These are phyloP conservation scores for Goniozus legneri DNA, from an alignment of 1,140 invertebrate genomes.

Conservation along the genomic window DNA sequence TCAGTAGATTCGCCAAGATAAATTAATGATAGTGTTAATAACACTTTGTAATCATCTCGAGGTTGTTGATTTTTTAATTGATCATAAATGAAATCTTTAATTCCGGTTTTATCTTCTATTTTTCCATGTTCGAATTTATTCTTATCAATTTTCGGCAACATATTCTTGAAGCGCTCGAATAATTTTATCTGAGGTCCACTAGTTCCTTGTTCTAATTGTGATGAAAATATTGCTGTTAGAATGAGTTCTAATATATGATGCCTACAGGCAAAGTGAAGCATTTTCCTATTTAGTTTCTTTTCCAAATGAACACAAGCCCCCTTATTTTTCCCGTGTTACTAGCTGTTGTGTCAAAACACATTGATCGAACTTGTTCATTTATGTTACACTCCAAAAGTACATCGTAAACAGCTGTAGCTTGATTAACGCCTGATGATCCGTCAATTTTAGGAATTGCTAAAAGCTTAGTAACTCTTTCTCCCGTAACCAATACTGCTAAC, in stretches of 20 bases:
- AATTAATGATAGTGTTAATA: slow-evolving; percentile 17
- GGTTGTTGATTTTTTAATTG: slow-evolving; percentile 15
- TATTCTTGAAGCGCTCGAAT: slow-evolving; percentile 6
- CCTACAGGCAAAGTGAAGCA: slow-evolving; percentile 26
- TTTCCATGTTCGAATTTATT: slow-evolving; percentile 9
- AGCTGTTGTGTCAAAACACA: slow-evolving; percentile 18
- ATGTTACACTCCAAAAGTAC: slow-evolving; percentile 9
- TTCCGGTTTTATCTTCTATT: slow-evolving; percentile 2
- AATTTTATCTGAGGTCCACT: slow-evolving; percentile 12
- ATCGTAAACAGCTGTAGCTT: slow-evolving; percentile 8
- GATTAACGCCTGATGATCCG: slow-evolving; percentile 6
- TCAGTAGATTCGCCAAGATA: not conserved
- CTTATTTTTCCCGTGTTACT: slow-evolving; percentile 17
- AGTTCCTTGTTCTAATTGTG: slow-evolving; percentile 1
- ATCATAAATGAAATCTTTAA: slow-evolving; percentile 1
- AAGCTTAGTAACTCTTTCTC: slow-evolving; percentile 7
- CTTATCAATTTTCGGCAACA: slow-evolving; percentile 17
- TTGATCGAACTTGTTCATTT: slow-evolving; percentile 1
- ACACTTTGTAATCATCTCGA: slow-evolving; percentile 21
- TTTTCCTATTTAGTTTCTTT: slow-evolving; percentile 9
- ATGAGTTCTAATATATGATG: slow-evolving; percentile 33
- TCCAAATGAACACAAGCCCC: slow-evolving; percentile 20
- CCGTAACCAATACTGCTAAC: slow-evolving; percentile 10
- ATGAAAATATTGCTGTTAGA: slow-evolving; percentile 18
- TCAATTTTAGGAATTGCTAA: slow-evolving; percentile 8